A percentile compares a stretch with the other conserved stretches of the same genome.
Evolutionary conservation across 2,113 vertebrate species (phyloP).

Genomic region (Suncus etruscus): DNA sequence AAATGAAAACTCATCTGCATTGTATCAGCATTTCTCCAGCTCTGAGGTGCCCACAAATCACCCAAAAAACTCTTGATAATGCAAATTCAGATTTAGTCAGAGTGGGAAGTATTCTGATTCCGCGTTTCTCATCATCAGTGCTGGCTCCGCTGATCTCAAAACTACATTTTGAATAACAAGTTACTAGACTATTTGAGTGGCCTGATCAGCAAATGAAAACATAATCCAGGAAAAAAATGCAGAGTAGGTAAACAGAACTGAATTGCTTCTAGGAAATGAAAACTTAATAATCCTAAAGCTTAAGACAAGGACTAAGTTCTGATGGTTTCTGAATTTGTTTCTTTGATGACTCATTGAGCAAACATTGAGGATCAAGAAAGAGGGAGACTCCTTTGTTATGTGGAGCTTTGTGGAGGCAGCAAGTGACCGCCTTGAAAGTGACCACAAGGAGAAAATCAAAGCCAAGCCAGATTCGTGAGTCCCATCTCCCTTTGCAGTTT

Average conservation of each 20-base stretch:
- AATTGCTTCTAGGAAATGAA: slow-evolving; percentile 13
- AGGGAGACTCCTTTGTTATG: no score
- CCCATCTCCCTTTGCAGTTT: no score
- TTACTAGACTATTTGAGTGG: background rate
- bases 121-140: background rate
- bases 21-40: slow-evolving; percentile 20
- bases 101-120: background rate
- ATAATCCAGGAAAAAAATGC: background rate
- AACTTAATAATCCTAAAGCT: background rate
- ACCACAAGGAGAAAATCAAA: no score
- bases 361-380: no score
- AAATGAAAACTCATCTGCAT: background rate
- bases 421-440: no score
- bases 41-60: no score
- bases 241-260: background rate
- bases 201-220: background rate
- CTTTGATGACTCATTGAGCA: no score
- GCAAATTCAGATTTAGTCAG: no score
- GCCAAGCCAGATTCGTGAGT: no score
- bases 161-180: background rate
- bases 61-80: no score
- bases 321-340: no score
- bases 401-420: no score
- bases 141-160: background rate
- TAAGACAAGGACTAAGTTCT: background rate